Conservation (phyloP, 2,888 invertebrate genomes). For the Lepas anatifera region DNA sequence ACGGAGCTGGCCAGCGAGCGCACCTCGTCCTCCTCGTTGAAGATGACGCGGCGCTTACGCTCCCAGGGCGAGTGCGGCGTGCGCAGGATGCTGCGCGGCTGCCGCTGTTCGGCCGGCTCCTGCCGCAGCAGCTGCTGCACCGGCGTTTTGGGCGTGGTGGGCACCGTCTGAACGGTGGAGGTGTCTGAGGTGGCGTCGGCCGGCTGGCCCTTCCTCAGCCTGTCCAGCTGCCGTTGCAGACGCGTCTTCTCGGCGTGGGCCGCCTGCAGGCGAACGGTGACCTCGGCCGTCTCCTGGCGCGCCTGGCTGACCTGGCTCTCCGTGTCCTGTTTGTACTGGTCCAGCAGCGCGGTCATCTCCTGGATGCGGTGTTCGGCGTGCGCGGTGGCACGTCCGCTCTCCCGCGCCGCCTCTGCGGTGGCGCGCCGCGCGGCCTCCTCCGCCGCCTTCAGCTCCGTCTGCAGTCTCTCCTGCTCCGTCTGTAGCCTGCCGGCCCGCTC, state of each 20-base stretch:
- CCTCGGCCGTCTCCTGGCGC: background rate
- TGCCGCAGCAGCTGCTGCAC: background rate
- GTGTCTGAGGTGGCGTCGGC: background rate
- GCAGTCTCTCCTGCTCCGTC: background rate
- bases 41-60: background rate
- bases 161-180: background rate
- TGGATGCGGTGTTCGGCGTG: background rate
- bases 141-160: slow-evolving; percentile 3
- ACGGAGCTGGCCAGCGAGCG: background rate
- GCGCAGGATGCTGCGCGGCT: slow-evolving; percentile 6
- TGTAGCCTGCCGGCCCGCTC: background rate
- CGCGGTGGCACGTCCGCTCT: background rate
- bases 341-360: slow-evolving; percentile 5
- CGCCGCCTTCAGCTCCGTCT: background rate
- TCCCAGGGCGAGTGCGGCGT: slow-evolving; percentile 3
- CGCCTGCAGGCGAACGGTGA: background rate
- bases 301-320: background rate
- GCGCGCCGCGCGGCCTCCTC: background rate
- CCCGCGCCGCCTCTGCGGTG: background rate
- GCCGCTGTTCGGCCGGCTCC: background rate
- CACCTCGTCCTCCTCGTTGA: slow-evolving; percentile 8
- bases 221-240: background rate
- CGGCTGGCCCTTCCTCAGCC: background rate
- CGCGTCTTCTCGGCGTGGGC: background rate
- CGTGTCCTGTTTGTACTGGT: slow-evolving; percentile 8